A percentile compares a stretch with the other conserved stretches of the same genome.
These are phyloP conservation scores for Vulpes ferrilata DNA, from an alignment of 2,113 vertebrate species.

Conservation along the genomic window DNA sequence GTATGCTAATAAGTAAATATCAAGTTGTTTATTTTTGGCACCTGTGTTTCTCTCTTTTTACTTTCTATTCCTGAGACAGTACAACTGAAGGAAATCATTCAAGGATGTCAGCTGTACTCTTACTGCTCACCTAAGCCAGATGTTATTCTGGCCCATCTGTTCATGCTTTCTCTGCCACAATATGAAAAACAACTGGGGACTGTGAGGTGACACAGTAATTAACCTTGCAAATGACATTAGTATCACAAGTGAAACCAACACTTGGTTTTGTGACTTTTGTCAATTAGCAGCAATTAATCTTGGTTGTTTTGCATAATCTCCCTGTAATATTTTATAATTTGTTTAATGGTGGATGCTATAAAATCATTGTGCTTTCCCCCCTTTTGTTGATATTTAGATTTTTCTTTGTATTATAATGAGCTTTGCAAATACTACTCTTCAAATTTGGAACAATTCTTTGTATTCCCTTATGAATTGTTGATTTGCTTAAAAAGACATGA, in stretches of 20 bases:
- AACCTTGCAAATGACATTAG: constrained; percentile 86
- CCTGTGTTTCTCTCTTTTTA: constrained; percentile 59
- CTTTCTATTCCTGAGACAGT: constrained; percentile 75
- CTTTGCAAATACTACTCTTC: neutral
- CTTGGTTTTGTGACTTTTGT: constrained; percentile 76
- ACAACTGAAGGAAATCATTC: constrained; percentile 82
- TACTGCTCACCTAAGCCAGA: constrained; percentile 82
- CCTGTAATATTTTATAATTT: constrained; percentile 85
- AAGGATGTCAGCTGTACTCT: constrained; percentile 80
- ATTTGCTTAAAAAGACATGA: neutral
- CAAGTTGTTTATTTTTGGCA: constrained; percentile 69
- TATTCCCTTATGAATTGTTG: neutral
- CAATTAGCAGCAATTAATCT: constrained; percentile 84
- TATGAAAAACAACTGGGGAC: constrained; percentile 81
- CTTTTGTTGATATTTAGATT: constrained; percentile 41
- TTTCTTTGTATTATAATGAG: neutral
- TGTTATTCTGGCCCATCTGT: constrained; percentile 87
- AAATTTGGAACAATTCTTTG: neutral
- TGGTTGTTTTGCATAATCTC: constrained; percentile 79
- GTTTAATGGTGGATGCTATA: constrained; percentile 77
- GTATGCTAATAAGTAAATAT: constrained; percentile 30
- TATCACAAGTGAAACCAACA: constrained; percentile 78
- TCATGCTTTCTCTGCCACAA: constrained; percentile 77
- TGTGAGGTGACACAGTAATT: constrained; percentile 83
- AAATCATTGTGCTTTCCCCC: constrained; percentile 60